Base-by-base conservation (phyloP, 1,140 invertebrate species). In the Lasioglossum albipes region DNA sequence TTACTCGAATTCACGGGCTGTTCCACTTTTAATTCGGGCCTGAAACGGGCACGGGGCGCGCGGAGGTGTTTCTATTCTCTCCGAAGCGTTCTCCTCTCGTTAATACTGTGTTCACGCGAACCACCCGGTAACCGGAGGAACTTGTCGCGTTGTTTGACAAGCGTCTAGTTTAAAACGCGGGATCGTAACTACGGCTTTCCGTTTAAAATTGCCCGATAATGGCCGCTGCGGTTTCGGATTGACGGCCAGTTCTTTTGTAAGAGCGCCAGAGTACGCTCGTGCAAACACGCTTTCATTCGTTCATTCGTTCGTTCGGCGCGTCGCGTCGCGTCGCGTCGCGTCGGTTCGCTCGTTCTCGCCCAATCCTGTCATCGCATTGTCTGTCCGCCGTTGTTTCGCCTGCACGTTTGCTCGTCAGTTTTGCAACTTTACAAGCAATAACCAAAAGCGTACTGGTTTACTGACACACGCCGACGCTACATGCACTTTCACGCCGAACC, bases 361-460 rank as follows among this genome's bases (percentile, higher is more conserved):
- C 71, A 54, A 72, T 81, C 20, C 81, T 85, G 80, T 87, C 79
- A 81, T 87, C 80, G 84, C 67, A 66, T 66, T 83, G 75, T 86
- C 67, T 70, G 83, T 74, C 62, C 64, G 66, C 31, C 61, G 18
- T 54, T n/a, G 66, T 64, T 85, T 81, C 82, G 70, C 69, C n/a
- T 72, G 36, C 27, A 61, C 27, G 76, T 74, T 75, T 73, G 68
- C 74, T 82, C 74, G 81, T 86, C 84, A 82, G 73, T 79, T 79
- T 81, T 76, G 71, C 72, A 77, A 89, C 76, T 88, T 89, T 87
- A 86, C 82, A 83, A 87, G 87, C 88, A 84, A 87, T 89, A 89
- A 88, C 86, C 78, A 31, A 87, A 84, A 79, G 75, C 57, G 68
- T 22, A 59, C 75, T 67, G 72, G 78, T 87, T 89, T 82, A 85